Conservation (phyloP, 2,113 vertebrate species). For the Piaya cayana region DNA sequence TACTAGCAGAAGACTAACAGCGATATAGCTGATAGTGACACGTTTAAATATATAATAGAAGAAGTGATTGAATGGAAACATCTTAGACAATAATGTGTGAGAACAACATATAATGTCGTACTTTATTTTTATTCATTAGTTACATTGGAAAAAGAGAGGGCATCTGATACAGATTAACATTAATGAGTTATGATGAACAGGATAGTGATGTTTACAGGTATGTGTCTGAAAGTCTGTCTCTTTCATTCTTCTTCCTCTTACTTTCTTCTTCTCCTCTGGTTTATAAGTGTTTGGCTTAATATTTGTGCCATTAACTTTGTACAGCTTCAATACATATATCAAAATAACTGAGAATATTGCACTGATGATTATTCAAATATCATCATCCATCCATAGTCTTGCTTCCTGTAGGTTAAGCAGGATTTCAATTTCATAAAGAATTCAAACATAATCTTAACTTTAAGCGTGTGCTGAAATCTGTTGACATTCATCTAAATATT, state of each 20-base stretch:
- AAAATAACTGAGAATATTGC: neutral
- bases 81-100: slow-evolving; percentile 19
- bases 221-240: neutral
- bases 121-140: slow-evolving; percentile 27
- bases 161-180: neutral
- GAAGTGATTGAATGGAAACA: neutral
- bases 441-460: slow-evolving; percentile 44
- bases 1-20: neutral
- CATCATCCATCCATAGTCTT: neutral
- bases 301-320: neutral
- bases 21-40: neutral
- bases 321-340: neutral
- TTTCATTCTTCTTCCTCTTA: neutral
- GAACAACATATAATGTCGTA: neutral
- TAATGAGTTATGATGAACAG: neutral
- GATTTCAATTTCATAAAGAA: neutral
- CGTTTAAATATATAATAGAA: neutral
- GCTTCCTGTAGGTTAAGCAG: slow-evolving; percentile 40
- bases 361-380: slow-evolving; percentile 31
- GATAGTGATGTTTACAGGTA: neutral
- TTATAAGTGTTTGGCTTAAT: neutral
- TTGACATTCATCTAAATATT: slow-evolving; percentile 18
- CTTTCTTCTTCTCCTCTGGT: neutral
- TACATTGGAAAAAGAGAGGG: neutral
- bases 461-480: neutral